phyloP scores from a whole-genome alignment of 2,888 invertebrate genomes.

The Agrochola lota region DNA sequence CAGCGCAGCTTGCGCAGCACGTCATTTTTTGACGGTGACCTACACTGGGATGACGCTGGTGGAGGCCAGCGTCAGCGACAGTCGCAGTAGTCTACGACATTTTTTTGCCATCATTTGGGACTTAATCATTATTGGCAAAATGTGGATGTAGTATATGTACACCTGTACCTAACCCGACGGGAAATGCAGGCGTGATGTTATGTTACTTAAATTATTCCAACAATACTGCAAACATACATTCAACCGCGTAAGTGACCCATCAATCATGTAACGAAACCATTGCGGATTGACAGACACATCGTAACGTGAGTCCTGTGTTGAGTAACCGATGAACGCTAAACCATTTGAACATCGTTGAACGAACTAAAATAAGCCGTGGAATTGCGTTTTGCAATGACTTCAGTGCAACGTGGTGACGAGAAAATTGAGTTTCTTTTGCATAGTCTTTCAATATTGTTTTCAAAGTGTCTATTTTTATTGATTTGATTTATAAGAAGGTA shows the following conservation, averaged over 20 bases:
- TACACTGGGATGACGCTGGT: too few relatives aligned
- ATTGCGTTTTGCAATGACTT: conserved; percentile 41
- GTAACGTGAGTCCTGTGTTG: conserved; percentile 38
- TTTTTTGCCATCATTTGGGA: neutral
- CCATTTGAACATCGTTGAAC: conserved; percentile 33
- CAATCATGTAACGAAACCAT: conserved; percentile 47
- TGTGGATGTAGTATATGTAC: too few relatives aligned
- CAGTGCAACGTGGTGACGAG: conserved; percentile 41
- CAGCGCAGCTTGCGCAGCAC: too few relatives aligned
- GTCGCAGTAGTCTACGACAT: too few relatives aligned
- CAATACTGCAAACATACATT: neutral
- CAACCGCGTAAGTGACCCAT: conserved; percentile 19
- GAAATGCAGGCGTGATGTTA: neutral
- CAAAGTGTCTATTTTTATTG: neutral
- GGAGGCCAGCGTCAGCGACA: too few relatives aligned
- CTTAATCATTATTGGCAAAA: neutral
- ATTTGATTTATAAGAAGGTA: too few relatives aligned
- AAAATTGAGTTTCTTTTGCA: conserved; percentile 37
- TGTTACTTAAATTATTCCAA: neutral
- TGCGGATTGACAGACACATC: conserved; percentile 50
- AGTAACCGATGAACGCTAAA: conserved; percentile 44
- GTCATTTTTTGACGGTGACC: too few relatives aligned
- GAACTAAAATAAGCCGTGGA: conserved; percentile 31
- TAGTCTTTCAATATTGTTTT: neutral
- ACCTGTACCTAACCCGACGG: neutral